Evolutionary conservation across 2,888 invertebrate genomes (phyloP).

Genomic region (Drymonia ruficornis): DNA sequence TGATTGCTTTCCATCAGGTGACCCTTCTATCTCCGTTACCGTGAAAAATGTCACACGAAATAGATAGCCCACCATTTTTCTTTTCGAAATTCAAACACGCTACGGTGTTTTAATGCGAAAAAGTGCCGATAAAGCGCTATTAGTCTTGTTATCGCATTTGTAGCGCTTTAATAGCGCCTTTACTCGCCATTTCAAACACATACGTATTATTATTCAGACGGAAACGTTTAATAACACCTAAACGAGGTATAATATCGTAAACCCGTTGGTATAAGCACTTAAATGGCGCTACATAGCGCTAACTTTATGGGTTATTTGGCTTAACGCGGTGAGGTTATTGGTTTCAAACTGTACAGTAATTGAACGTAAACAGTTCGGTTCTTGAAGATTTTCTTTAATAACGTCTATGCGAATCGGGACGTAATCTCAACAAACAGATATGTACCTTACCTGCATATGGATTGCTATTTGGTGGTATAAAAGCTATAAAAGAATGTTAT

Average conservation of each 20-base stretch:
- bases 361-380: conserved; percentile 25
- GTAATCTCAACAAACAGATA: too few relatives aligned
- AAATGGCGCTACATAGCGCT: conserved; percentile 31
- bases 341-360: conserved; percentile 32
- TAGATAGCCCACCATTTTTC: not conserved
- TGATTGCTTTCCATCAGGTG: not conserved
- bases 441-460: too few relatives aligned
- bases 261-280: conserved; percentile 39
- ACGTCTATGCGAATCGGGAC: not conserved
- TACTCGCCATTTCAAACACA: not conserved
- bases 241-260: conserved; percentile 37
- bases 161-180: not conserved
- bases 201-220: conserved; percentile 4
- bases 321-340: conserved; percentile 34
- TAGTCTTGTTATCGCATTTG: not conserved
- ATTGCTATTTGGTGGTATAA: too few relatives aligned
- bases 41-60: not conserved
- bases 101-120: not conserved
- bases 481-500: too few relatives aligned
- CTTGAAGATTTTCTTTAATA: not conserved
- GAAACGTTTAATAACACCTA: conserved; percentile 25
- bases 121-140: not conserved
- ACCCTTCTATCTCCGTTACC: not conserved
- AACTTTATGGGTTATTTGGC: conserved; percentile 35
- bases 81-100: not conserved